Evolutionary conservation across 2,113 vertebrate species (phyloP).

Genomic region (Notarius quadriscutis): DNA sequence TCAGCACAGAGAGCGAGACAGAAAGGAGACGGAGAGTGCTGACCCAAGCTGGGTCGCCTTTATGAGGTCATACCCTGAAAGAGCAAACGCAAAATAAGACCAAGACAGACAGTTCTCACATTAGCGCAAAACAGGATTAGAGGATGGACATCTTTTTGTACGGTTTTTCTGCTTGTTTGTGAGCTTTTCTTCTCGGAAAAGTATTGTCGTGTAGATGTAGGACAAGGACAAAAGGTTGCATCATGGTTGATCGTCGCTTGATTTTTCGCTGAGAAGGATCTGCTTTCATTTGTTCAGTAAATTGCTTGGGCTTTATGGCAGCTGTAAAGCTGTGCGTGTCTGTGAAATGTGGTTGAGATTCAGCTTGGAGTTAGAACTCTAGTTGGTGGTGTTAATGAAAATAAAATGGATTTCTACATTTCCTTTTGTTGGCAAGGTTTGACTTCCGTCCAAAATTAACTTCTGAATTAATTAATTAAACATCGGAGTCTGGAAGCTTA

Average conservation of each 20-base stretch:
- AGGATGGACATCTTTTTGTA: constrained; percentile 12
- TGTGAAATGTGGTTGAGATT: constrained; percentile 44
- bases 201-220: constrained; percentile 6
- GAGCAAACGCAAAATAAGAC: not conserved
- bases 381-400: constrained; percentile 32
- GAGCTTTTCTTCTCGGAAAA: not conserved
- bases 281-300: constrained; percentile 29
- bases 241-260: constrained; percentile 7
- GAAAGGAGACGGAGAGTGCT: constrained; percentile 46
- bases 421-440: constrained; percentile 54
- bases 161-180: not conserved
- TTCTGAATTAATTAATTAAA: not conserved
- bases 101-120: constrained; percentile 21
- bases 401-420: constrained; percentile 57
- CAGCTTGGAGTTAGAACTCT: constrained; percentile 61
- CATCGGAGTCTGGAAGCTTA: not conserved
- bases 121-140: constrained; percentile 3
- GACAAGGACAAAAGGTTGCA: constrained; percentile 37
- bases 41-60: constrained; percentile 57
- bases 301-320: constrained; percentile 33
- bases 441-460: not conserved
- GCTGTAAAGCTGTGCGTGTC: constrained; percentile 9
- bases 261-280: constrained; percentile 12
- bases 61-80: constrained; percentile 38
- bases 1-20: constrained; percentile 52